Evolutionary conservation across 92 coral and sea anemone genomes (phyloP), one percentile per base, ranked within the genome.

Genomic region (Siderastrea radians): DNA sequence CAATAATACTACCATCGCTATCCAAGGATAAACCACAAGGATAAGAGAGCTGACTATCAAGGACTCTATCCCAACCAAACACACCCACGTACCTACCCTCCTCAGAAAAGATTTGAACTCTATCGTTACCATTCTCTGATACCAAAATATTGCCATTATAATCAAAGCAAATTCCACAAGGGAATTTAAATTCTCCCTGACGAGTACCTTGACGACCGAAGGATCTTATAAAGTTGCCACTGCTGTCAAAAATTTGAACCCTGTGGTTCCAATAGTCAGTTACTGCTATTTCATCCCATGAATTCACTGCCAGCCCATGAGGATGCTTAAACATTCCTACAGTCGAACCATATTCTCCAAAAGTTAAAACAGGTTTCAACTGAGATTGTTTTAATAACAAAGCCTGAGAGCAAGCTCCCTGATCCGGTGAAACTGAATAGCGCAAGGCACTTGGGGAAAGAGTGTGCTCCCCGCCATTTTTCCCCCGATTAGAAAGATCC

Each of bases 221-320:
- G 15, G 89, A 64, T 64, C 74, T 75, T 7, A 76, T n/a, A 43
- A 63, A 61, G 1, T 75, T 8, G 0, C 83, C 89, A 9, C 44
- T 14, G 15, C 75, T 61, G 49, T 69, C 47, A 43, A 52, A 85
- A 19, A 85, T 72, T 66, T 86, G 89, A 17, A 86, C 84, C 5
- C 89, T 68, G 55, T 77, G 83, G 67, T 86, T 86, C 10, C 1
- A 68, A 5, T 7, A n/a, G 11, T 86, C 89, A 57, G 89, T 80
- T 38, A 86, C 70, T 65, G 12, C 70, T 19, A 65, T 65, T 17
- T 65, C 70, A 26, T 65, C 47, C 70, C 43, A 17, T 10, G 6
- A 10, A 65, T 19, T 65, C 47, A 65, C 70, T 26, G 70, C 70
- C 70, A 65, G 46, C 45, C 70, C 70, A 6, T 5, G 10, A 38